Base-by-base conservation (phyloP, 2,797 vertebrate genomes). In the Gorsachius magnificus region DNA sequence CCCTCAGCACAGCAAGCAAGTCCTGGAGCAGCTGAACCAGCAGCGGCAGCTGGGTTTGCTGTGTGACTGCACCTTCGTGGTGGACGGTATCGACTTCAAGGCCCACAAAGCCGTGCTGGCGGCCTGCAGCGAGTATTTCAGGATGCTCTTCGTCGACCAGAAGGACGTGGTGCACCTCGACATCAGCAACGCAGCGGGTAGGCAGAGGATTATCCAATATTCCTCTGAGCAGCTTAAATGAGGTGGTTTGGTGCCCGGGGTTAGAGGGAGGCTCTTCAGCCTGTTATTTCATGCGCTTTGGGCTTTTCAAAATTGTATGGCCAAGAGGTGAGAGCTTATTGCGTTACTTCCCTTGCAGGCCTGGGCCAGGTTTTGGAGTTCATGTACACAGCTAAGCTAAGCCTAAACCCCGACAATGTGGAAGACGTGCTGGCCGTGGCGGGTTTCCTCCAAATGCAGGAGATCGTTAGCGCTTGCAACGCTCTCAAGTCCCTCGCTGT, bases 81-180 rank as follows among this genome's bases (percentile, higher is more conserved):
- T 99, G 96, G 99, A 99, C 0, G 99, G 99, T 19, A 98, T 99
- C 16, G 98, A 99, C 97, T 99, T 99, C 95, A 99, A 99, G 96
- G 99, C 99, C 41, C 99, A 99, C 96, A 99, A 99, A 95, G 99
- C 99, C 0, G 99, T 99, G 91, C 97, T 99, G 97, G 99, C 99
- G 0, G 99, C 99, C 70, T 99, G 99, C 97, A 99, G 99, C 5
- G 98, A 98, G n/a, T 99, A 99, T 85, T 99, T 99, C 97, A 98
- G 99, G 92, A 99, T 99, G 90, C 99, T 99, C 56, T 99, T 99
- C 8, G 97, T 99, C 41, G 99, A 99, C 96, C 99, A 99, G 98
- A 99, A 99, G 94, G 99, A 99, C 6, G 99, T 99, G 96, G 99
- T 99, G 86, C 99, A 99, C 97, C 97, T 99, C 88, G 99, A 99